Percentiles rank a stretch among this genome's conserved stretches.
Evolutionary conservation across 2,113 vertebrate genomes (phyloP).

Genomic region (Onychostruthus taczanowskii): DNA sequence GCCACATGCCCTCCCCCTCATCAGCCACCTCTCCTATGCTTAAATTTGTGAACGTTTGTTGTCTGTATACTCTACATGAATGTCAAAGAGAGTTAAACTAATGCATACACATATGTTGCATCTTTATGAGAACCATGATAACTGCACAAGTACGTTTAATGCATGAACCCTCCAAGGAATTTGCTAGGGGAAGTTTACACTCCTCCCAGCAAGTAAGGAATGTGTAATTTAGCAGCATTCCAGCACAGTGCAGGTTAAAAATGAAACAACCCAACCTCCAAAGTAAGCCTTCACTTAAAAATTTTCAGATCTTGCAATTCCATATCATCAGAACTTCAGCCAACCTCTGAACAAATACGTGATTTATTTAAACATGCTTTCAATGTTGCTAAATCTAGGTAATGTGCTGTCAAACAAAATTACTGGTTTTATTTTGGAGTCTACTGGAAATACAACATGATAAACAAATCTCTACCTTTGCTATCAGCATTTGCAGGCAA

Average conservation of each 20-base stretch:
- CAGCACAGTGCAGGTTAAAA: constrained; percentile 33
- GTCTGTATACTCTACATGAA: neutral
- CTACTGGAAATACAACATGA: constrained; percentile 3
- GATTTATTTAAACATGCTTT: neutral
- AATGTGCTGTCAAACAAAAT: neutral
- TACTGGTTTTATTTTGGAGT: constrained; percentile 5
- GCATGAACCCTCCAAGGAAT: constrained; percentile 30
- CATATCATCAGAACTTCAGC: neutral
- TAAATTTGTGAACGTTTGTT: neutral
- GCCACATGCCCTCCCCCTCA: neutral
- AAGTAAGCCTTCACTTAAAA: neutral
- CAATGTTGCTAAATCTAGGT: neutral
- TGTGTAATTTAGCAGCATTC: constrained; percentile 37
- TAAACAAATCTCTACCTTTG: constrained; percentile 35
- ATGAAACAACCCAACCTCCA: neutral
- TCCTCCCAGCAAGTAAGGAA: constrained; percentile 43
- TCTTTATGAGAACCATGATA: constrained; percentile 35
- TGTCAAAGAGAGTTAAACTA: constrained; percentile 28
- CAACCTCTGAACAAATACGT: neutral
- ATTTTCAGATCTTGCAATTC: constrained; percentile 19
- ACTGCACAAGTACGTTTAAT: constrained; percentile 38
- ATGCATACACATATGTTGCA: neutral
- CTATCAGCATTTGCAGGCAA: constrained; percentile 50
- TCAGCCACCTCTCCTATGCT: neutral
- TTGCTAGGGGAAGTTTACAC: constrained; percentile 43